Percentiles rank a stretch among this genome's conserved stretches.
Evolutionary conservation across 2,797 vertebrate genomes (phyloP).

Genomic region (Caiman crocodilus): DNA sequence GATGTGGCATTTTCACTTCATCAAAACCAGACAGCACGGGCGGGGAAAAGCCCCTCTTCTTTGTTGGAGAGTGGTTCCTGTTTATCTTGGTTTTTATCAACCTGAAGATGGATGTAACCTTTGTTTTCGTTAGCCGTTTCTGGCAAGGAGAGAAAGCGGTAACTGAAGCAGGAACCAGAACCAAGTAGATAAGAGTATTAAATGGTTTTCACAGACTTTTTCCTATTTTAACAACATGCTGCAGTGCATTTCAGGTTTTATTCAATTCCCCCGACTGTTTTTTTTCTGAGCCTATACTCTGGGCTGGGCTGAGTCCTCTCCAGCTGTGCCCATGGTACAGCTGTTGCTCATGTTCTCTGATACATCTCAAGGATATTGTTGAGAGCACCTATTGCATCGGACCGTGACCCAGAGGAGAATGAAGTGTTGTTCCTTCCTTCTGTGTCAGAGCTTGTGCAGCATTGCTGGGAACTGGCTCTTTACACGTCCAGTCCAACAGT

Average conservation of each 20-base stretch:
- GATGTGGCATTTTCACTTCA: slow-evolving; percentile 84
- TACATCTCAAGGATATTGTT: slow-evolving; percentile 49
- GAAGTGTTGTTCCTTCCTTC: slow-evolving; percentile 36
- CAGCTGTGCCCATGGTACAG: slow-evolving; percentile 47
- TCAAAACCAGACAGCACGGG: slow-evolving; percentile 70
- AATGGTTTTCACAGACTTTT: slow-evolving; percentile 63
- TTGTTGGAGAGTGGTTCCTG: slow-evolving; percentile 36
- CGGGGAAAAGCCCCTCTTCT: slow-evolving; percentile 68
- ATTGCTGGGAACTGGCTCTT: slow-evolving; percentile 53
- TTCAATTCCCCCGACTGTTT: slow-evolving; percentile 58
- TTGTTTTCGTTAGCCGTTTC: slow-evolving; percentile 74
- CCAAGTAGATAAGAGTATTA: slow-evolving; percentile 71
- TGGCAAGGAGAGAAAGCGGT: slow-evolving; percentile 71
- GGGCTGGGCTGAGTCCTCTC: background rate
- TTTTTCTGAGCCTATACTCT: background rate
- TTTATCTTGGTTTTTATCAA: slow-evolving; percentile 73
- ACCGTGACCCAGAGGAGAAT: slow-evolving; percentile 6
- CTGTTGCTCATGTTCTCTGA: slow-evolving; percentile 6
- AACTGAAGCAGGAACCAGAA: slow-evolving; percentile 73
- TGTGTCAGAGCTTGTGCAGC: background rate
- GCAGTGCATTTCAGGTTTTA: slow-evolving; percentile 62
- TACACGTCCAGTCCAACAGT: slow-evolving; percentile 16
- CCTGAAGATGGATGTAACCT: slow-evolving; percentile 71
- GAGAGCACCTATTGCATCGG: background rate
- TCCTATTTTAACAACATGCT: slow-evolving; percentile 70